Percentiles rank a stretch among this genome's conserved stretches.
phyloP scores from a whole-genome alignment of 2,888 invertebrate species.

The Pycnomerus fuliginosus region DNA sequence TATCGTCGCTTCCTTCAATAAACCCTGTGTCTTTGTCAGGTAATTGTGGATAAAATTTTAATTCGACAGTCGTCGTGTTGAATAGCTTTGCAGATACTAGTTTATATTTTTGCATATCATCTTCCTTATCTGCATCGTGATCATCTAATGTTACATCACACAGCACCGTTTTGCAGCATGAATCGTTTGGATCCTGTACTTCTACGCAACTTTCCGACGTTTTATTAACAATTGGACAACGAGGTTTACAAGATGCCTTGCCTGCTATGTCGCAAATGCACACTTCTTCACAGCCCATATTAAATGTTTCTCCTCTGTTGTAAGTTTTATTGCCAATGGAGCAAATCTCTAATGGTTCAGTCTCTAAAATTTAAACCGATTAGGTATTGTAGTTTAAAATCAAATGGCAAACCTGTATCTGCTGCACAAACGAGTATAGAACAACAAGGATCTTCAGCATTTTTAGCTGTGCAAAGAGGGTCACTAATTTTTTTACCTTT shows the following conservation, averaged over 20 bases:
- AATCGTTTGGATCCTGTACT: conserved; percentile 78
- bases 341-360: conserved; percentile 58
- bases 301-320: conserved; percentile 69
- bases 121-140: conserved; percentile 60
- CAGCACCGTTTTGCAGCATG: conserved; percentile 81
- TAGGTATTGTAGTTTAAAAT: neutral
- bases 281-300: conserved; percentile 77
- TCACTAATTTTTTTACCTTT: conserved; percentile 67
- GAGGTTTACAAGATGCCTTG: conserved; percentile 50
- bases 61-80: conserved; percentile 49
- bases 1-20: conserved; percentile 52
- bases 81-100: conserved; percentile 46
- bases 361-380: conserved; percentile 34
- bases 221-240: conserved; percentile 62
- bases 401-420: conserved; percentile 54
- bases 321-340: conserved; percentile 70
- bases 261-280: conserved; percentile 77
- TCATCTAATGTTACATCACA: conserved; percentile 83
- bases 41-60: conserved; percentile 49
- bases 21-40: conserved; percentile 40
- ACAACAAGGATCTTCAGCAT: conserved; percentile 70
- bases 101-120: conserved; percentile 37
- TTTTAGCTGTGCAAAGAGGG: conserved; percentile 70
- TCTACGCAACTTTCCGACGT: conserved; percentile 75
- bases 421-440: conserved; percentile 70